Evolutionary conservation across 1,140 invertebrate genomes (phyloP), one percentile per base, ranked within the genome.

Genomic region (Drosophila pectinifera): DNA sequence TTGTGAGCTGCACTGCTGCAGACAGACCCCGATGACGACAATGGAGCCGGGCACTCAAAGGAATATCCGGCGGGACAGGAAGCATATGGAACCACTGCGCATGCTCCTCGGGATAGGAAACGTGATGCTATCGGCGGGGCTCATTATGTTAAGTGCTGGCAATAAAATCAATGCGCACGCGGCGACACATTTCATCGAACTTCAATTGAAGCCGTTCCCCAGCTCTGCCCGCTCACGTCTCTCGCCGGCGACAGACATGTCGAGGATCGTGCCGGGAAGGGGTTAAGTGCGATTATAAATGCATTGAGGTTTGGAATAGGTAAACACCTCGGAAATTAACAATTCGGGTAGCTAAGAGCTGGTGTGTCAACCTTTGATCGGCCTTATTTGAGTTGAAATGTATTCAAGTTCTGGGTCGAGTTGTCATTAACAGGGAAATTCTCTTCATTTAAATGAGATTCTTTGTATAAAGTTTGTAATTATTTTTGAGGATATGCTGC

Each of bases 101-200:
- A 86, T 85, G 78, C 75, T 58, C 53, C 57, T 65, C 22, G 28
- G n/a, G 36, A 67, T 77, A 79, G 83, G 79, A 88, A 88, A 88
- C 77, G 83, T 90, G 84, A 88, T 88, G 64, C 83, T 88, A 88
- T 88, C 84, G 62, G 53, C 55, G 68, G 76, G 45, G 67, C 84
- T 88, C 84, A 88, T 88, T 88, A 88, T 89, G 84, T 84, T 88
- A 89, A 88, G 80, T 89, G 77, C 84, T 74, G 80, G 84, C 84
- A 88, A 88, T 88, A 88, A 88, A 88, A 88, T 88, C 80, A 84
- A 89, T 84, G 80, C 80, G 74, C 78, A 61, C 67, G 53, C 41
- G 54, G 67, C 80, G 72, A 83, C 80, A 80, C 76, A 80, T 64
- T 65, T 84, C 76, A 86, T 86, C 58, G 76, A 78, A 84, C 84